Percentiles rank a stretch among this genome's conserved stretches.
These are phyloP conservation scores for Lepidochitona cinerea DNA, from an alignment of 2,888 invertebrate species.

Conservation along the genomic window DNA sequence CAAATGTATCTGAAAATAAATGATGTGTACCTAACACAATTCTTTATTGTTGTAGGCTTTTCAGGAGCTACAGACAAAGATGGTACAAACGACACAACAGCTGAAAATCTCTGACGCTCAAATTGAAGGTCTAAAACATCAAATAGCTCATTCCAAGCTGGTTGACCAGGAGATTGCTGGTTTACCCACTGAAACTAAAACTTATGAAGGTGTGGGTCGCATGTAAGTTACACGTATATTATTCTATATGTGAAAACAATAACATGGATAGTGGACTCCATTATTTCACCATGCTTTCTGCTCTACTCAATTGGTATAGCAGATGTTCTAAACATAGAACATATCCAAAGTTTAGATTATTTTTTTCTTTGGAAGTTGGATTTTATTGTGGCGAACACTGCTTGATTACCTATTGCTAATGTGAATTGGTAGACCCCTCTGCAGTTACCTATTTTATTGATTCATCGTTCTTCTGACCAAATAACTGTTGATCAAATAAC, in stretches of 20 bases:
- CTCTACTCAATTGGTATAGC: too few relatives aligned
- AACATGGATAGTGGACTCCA: too few relatives aligned
- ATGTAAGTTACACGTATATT: slow-evolving; percentile 75
- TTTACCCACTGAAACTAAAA: slow-evolving; percentile 78
- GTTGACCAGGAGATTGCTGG: slow-evolving; percentile 78
- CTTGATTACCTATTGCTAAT: too few relatives aligned
- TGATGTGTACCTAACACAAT: not conserved
- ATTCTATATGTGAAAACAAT: not conserved
- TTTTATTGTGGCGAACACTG: too few relatives aligned
- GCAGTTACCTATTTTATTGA: too few relatives aligned
- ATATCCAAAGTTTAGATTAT: too few relatives aligned
- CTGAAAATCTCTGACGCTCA: slow-evolving; percentile 84
- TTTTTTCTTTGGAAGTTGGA: too few relatives aligned
- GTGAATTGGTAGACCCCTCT: too few relatives aligned
- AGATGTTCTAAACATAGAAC: too few relatives aligned
- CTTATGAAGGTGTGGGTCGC: slow-evolving; percentile 86
- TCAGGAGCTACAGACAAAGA: slow-evolving; percentile 84
- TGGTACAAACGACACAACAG: slow-evolving; percentile 85
- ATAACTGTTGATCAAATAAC: too few relatives aligned
- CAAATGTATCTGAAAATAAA: not conserved
- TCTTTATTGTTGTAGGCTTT: slow-evolving; percentile 77
- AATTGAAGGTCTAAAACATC: slow-evolving; percentile 79
- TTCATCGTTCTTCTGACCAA: too few relatives aligned
- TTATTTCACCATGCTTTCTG: too few relatives aligned
- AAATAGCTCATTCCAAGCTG: slow-evolving; percentile 80